Evolutionary conservation across 2,888 invertebrate species (phyloP).

Genomic region (Macroteleia sp.): DNA sequence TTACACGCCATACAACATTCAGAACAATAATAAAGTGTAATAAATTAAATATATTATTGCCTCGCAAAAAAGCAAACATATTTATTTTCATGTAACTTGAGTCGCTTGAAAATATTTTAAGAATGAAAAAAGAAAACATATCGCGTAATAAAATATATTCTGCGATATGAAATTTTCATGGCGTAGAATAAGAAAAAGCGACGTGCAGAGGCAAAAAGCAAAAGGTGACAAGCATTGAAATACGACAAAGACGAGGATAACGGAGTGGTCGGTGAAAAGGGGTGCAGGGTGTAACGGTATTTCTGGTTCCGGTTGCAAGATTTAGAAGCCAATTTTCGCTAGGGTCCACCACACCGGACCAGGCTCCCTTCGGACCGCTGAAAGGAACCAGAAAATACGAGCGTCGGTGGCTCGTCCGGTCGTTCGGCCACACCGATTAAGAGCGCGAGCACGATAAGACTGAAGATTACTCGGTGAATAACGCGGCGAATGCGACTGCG

Average conservation of each 20-base stretch:
- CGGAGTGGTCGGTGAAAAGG: slow-evolving; percentile 43
- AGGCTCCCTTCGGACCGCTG: slow-evolving; percentile 57
- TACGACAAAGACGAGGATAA: slow-evolving; percentile 47
- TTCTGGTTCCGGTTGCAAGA: slow-evolving; percentile 78
- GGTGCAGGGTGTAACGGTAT: slow-evolving; percentile 68
- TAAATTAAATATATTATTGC: no score
- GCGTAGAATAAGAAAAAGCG: slow-evolving; percentile 16
- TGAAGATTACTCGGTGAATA: slow-evolving; percentile 64
- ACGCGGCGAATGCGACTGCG: slow-evolving; percentile 58
- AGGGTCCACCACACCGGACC: slow-evolving; percentile 77
- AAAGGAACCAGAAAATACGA: slow-evolving; percentile 61
- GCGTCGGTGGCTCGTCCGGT: slow-evolving; percentile 55
- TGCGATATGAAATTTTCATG: slow-evolving; percentile 32
- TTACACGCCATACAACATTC: no score
- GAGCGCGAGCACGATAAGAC: slow-evolving; percentile 64
- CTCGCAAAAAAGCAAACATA: no score
- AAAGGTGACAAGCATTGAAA: slow-evolving; percentile 49
- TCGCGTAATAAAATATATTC: slow-evolving; percentile 23
- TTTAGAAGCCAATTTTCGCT: slow-evolving; percentile 82
- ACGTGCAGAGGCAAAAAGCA: slow-evolving; percentile 44
- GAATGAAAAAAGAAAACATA: no score
- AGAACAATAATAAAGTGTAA: no score
- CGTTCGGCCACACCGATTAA: slow-evolving; percentile 60
- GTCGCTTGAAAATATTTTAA: no score
- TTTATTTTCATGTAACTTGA: no score